These are phyloP conservation scores for Periphyllus acericola DNA, from an alignment of 2,888 invertebrate species.

Conservation along the genomic window DNA sequence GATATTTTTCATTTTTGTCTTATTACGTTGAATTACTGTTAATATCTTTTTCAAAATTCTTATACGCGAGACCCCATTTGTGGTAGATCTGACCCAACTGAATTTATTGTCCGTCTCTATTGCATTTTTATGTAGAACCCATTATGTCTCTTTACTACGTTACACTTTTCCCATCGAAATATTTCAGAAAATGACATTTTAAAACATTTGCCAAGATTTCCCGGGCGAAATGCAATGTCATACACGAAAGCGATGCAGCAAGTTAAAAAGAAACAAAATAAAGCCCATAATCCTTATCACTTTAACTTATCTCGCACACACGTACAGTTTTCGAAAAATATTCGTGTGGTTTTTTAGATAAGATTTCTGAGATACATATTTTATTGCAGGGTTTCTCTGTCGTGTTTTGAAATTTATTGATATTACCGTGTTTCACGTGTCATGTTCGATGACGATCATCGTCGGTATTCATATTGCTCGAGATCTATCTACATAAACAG, in stretches of 20 bases:
- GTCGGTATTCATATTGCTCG: no score
- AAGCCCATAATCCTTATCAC: not conserved
- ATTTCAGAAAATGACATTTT: not conserved
- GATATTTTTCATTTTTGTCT: no score
- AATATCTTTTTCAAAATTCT: not conserved
- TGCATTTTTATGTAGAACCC: not conserved
- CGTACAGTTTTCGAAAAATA: not conserved
- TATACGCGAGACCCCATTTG: not conserved
- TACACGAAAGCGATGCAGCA: not conserved
- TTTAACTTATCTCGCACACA: not conserved
- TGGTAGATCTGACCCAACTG: not conserved
- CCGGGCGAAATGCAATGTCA: not conserved
- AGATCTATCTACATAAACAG: no score
- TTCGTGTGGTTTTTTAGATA: not conserved
- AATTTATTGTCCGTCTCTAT: not conserved
- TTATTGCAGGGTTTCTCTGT: not conserved
- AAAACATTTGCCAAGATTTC: not conserved
- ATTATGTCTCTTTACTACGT: slow-evolving; percentile 2
- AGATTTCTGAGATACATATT: not conserved
- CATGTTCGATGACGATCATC: no score
- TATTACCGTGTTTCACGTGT: no score
- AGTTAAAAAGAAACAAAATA: not conserved
- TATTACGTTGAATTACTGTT: no score
- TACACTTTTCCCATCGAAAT: not conserved
- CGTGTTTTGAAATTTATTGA: no score